A percentile compares a stretch with the other conserved stretches of the same genome.
These are phyloP conservation scores for cattle (Bos taurus) DNA, from an alignment of 2,113 vertebrate genomes.

Conservation along the genomic window ARS-UCD2.0 NC_037349.1:5171501-5172000, in stretches of 20 bases:
- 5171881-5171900: not conserved
- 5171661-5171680: not conserved
- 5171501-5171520: not conserved
- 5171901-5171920: not conserved
- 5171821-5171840: not conserved
- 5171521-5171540: not conserved
- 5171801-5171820: not conserved
- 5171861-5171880: not conserved
- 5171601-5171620: not conserved
- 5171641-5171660: not conserved
- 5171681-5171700: not conserved
- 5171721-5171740: not conserved
- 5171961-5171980: not conserved
- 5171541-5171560: not conserved
- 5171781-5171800: not conserved
- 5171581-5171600: not conserved
- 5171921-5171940: not conserved
- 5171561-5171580: not conserved
- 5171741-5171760: not conserved
- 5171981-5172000: not conserved
- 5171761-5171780: not conserved
- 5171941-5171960: not conserved
- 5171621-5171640: not conserved
- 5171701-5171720: not conserved
- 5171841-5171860: not conserved